Percentiles rank a stretch among this genome's conserved stretches.
Evolutionary conservation across 2,888 invertebrate genomes (phyloP).

Genomic region (Ypsolopha sequella): DNA sequence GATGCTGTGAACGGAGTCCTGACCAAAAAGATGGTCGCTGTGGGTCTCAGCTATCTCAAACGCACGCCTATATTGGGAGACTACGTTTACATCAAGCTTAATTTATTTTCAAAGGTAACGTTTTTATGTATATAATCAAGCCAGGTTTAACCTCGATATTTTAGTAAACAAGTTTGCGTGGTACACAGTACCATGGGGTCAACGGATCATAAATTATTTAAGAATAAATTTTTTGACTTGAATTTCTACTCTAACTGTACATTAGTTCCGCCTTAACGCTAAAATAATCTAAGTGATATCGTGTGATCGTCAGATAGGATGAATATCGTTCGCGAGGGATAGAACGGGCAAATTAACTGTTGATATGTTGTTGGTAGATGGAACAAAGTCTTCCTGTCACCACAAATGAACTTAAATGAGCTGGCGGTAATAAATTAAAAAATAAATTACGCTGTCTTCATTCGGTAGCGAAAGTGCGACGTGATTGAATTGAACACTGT

Average conservation of each 20-base stretch:
- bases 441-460: constrained; percentile 44
- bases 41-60: constrained; percentile 63
- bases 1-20: constrained; percentile 54
- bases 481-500: constrained; percentile 44
- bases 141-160: constrained; percentile 54
- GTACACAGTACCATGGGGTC: constrained; percentile 59
- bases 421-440: constrained; percentile 42
- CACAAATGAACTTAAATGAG: constrained; percentile 34
- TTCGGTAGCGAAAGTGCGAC: constrained; percentile 49
- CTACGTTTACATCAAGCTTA: constrained; percentile 67
- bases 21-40: constrained; percentile 62
- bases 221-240: constrained; percentile 67
- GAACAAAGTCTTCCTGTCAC: constrained; percentile 42
- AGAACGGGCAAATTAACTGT: constrained; percentile 50
- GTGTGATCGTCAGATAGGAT: constrained; percentile 53
- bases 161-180: constrained; percentile 31
- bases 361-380: constrained; percentile 57
- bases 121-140: constrained; percentile 22
- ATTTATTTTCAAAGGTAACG: constrained; percentile 48
- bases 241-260: constrained; percentile 72
- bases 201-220: constrained; percentile 60
- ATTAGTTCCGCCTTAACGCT: constrained; percentile 73
- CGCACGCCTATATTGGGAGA: constrained; percentile 64
- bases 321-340: constrained; percentile 37
- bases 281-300: constrained; percentile 71